A percentile compares a stretch with the other conserved stretches of the same genome.
Evolutionary conservation across 2,888 invertebrate species (phyloP).

Genomic region (Drosophila demipolita): DNA sequence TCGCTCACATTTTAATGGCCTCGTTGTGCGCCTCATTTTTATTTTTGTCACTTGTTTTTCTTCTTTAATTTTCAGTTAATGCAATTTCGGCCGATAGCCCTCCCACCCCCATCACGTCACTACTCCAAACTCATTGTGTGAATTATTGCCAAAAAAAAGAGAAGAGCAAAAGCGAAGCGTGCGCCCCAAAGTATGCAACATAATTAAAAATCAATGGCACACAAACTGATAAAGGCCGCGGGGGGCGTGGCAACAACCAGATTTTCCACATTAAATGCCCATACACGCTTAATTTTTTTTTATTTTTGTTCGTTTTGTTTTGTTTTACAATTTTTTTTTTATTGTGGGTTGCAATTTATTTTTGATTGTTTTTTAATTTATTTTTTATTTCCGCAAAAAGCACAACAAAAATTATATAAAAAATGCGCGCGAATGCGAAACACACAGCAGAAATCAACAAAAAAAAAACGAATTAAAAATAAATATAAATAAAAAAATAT

Average conservation of each 20-base stretch:
- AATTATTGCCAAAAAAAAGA: constrained; percentile 73
- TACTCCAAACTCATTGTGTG: constrained; percentile 57
- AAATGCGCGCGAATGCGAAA: constrained; percentile 51
- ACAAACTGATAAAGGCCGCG: constrained; percentile 72
- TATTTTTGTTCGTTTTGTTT: constrained; percentile 26
- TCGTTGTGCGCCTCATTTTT: constrained; percentile 55
- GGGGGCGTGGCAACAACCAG: constrained; percentile 60
- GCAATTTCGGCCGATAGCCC: constrained; percentile 40
- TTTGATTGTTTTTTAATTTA: constrained; percentile 79
- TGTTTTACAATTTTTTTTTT: constrained; percentile 49
- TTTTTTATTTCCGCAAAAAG: constrained; percentile 74
- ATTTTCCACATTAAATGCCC: constrained; percentile 70
- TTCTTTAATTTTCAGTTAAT: constrained; percentile 72
- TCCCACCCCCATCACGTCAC: constrained; percentile 8
- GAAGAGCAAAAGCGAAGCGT: constrained; percentile 35
- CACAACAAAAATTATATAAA: constrained; percentile 55
- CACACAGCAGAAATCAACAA: constrained; percentile 62
- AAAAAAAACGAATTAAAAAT: constrained; percentile 30
- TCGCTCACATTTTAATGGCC: constrained; percentile 56
- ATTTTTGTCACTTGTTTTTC: constrained; percentile 76
- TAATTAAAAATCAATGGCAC: constrained; percentile 84
- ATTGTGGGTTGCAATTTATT: constrained; percentile 69
- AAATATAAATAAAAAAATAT: constrained; percentile 18
- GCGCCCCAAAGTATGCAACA: constrained; percentile 75
- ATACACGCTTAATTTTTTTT: constrained; percentile 34